These are phyloP conservation scores for Lepisosteus oculatus DNA, from an alignment of 2,113 vertebrate species.

Conservation along the genomic window DNA sequence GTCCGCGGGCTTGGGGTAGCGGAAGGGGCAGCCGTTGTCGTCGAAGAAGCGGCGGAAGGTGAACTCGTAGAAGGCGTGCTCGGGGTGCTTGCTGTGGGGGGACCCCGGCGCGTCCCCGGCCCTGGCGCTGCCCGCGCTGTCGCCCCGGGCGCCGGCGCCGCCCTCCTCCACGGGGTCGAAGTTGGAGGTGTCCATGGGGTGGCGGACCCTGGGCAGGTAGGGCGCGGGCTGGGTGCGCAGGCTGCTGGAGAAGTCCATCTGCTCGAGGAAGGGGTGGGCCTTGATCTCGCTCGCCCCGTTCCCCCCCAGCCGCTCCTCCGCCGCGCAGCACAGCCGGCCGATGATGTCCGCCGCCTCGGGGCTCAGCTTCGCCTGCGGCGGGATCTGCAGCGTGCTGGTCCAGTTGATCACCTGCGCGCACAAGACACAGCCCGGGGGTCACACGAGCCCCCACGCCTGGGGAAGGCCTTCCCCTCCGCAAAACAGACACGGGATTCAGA, in stretches of 20 bases:
- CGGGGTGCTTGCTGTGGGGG: constrained; percentile 81
- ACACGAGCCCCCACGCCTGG: background rate
- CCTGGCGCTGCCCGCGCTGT: constrained; percentile 81
- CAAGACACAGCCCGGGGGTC: background rate
- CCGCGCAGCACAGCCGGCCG: constrained; percentile 86
- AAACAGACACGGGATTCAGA: too few relatives aligned
- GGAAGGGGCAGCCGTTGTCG: constrained; percentile 91
- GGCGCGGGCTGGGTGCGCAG: constrained; percentile 90
- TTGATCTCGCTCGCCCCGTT: constrained; percentile 92
- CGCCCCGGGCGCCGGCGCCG: constrained; percentile 76
- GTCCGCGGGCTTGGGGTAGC: constrained; percentile 87
- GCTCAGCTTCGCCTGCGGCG: constrained; percentile 87
- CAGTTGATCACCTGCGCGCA: constrained; percentile 90
- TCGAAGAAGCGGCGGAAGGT: constrained; percentile 98
- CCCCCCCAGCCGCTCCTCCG: constrained; percentile 84
- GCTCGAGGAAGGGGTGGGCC: constrained; percentile 84
- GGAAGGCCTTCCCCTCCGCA: too few relatives aligned
- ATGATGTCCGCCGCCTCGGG: constrained; percentile 90
- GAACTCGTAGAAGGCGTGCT: constrained; percentile 97
- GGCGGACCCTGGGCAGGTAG: constrained; percentile 90
- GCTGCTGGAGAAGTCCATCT: constrained; percentile 88
- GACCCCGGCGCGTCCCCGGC: constrained; percentile 81
- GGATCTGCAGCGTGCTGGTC: constrained; percentile 94
- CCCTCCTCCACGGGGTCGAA: constrained; percentile 97
- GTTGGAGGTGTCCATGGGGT: constrained; percentile 98